Conservation (phyloP, 2,113 vertebrate species). For the Mustela nigripes region DNA sequence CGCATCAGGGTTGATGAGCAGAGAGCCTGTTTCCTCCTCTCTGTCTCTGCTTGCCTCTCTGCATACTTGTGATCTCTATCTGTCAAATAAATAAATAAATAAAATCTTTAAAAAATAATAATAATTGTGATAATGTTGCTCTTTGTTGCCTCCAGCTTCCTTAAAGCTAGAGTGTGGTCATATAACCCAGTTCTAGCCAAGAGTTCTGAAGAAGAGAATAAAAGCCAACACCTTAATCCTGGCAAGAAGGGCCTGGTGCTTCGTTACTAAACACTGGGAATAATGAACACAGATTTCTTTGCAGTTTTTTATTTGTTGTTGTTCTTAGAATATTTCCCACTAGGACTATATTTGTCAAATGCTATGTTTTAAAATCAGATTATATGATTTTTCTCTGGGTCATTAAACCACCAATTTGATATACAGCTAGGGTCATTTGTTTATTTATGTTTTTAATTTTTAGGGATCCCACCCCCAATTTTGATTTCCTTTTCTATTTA, state of each 20-base stretch:
- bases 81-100: no score
- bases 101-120: no score
- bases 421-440: background rate
- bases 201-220: background rate
- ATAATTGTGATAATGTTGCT: background rate
- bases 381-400: background rate
- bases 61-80: no score
- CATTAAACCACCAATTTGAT: background rate
- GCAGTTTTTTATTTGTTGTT: background rate
- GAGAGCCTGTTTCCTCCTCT: no score
- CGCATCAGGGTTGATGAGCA: no score
- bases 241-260: background rate
- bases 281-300: background rate
- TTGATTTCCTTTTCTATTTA: background rate
- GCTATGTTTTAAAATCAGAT: background rate
- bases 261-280: background rate
- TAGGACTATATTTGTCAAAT: background rate
- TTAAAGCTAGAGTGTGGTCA: background rate
- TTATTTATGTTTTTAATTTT: background rate
- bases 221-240: background rate
- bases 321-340: background rate
- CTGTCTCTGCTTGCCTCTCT: no score
- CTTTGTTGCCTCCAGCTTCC: background rate
- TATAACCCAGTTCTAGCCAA: background rate
- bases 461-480: background rate